phyloP scores from a whole-genome alignment of 2,888 invertebrate genomes.

The Agrotis segetum region DNA sequence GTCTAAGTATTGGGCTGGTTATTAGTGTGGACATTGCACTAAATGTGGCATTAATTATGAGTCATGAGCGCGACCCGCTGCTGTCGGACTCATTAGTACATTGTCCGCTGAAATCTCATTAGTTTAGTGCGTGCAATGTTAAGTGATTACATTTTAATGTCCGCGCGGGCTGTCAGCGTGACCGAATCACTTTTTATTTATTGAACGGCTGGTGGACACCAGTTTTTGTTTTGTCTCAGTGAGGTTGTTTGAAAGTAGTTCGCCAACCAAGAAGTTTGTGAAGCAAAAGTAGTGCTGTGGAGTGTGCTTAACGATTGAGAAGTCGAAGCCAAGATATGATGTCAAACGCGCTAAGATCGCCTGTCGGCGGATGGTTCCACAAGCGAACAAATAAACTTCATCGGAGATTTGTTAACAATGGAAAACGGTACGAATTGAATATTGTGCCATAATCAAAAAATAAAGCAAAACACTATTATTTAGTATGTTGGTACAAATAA shows the following conservation, averaged over 20 bases:
- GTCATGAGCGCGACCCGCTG: constrained; percentile 82
- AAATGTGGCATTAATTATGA: constrained; percentile 85
- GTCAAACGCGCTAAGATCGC: constrained; percentile 83
- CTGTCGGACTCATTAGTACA: constrained; percentile 86
- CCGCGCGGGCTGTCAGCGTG: constrained; percentile 76
- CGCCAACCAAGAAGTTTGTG: constrained; percentile 68
- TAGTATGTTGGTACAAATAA: background rate
- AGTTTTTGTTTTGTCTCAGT: constrained; percentile 74
- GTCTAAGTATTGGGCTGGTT: constrained; percentile 65
- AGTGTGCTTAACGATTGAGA: constrained; percentile 74
- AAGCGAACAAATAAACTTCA: constrained; percentile 84
- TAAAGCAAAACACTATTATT: background rate
- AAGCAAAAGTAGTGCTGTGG: constrained; percentile 70
- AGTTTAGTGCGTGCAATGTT: constrained; percentile 87
- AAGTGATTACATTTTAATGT: constrained; percentile 89
- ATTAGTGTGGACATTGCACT: constrained; percentile 79
- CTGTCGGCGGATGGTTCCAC: constrained; percentile 86
- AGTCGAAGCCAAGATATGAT: constrained; percentile 81
- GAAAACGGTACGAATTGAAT: constrained; percentile 83
- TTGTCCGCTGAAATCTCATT: constrained; percentile 89
- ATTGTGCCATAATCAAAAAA: background rate
- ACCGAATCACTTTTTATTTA: constrained; percentile 80
- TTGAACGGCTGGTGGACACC: constrained; percentile 71
- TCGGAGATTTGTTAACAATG: constrained; percentile 84
- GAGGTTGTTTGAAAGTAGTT: constrained; percentile 81